Base-by-base conservation (phyloP, 2,888 invertebrate species). In the Megastigmus dorsalis region DNA sequence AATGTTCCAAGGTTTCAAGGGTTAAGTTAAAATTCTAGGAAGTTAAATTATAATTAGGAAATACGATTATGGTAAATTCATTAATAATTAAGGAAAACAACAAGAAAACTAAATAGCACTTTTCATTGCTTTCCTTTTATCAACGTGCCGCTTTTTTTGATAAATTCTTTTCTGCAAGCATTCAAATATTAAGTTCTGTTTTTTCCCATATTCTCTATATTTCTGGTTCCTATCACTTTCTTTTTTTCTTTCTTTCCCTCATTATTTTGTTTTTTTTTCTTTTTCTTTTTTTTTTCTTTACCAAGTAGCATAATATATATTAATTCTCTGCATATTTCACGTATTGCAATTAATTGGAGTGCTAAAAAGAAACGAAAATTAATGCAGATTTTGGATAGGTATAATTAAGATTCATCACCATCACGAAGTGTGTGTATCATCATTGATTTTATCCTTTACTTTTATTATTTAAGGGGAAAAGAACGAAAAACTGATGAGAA, bases 41-140 rank as follows among this genome's bases (percentile, higher is more conserved):
- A 82, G 78, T 86, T 85, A 86, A 86, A 86, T 84, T 84, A 86
- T 85, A 86, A 82, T 85, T 84, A 82, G 81, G 80, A 79, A 81
- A 83, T 84, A 84, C 79, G 80, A 84, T 84, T 85, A 86, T 77
- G 80, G 80, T 81, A 84, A 83, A 84, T 84, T 80, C 83, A 81
- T 86, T 84, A 84, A 83, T 85, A 79, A 82, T 84, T 83, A 85
- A 80, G 80, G 81, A 84, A 83, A 85, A 83, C 84, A 84, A 83
- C 83, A 82, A 84, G 81, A 84, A 84, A 85, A 83, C 82, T 84
- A 79, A 84, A 82, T 79, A 84, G 80, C 82, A 81, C 78, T 82
- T 83, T 71, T 69, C 75, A 72, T 79, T 79, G 80, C 74, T 77
- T 77, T 78, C 74, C 77, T 75, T 65, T 76, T 60, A 77, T 72